These are phyloP conservation scores for Polypterus senegalus DNA, from an alignment of 2,113 vertebrate species.

Conservation along the genomic window DNA sequence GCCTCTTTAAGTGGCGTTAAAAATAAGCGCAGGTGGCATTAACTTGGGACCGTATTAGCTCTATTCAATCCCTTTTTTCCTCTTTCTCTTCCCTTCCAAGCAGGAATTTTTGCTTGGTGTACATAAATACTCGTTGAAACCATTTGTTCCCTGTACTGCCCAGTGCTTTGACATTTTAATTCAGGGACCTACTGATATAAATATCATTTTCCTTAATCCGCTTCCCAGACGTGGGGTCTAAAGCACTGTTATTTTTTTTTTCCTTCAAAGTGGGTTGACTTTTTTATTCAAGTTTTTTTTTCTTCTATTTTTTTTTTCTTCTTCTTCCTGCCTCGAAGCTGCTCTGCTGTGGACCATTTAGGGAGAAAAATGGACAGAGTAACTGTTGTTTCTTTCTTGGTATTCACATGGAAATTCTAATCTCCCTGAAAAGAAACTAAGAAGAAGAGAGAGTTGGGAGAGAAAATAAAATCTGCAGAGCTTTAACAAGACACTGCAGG, in stretches of 20 bases:
- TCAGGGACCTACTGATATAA: conserved; percentile 53
- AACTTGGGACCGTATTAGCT: conserved; percentile 36
- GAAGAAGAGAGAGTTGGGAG: conserved; percentile 31
- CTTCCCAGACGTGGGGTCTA: conserved; percentile 34
- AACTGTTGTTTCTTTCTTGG: conserved; percentile 78
- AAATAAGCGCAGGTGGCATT: conserved; percentile 41
- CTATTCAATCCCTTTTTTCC: conserved; percentile 30
- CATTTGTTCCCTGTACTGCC: conserved; percentile 34
- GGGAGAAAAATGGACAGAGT: conserved; percentile 62
- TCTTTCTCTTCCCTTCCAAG: conserved; percentile 21
- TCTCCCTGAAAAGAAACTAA: conserved; percentile 61
- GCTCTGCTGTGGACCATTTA: conserved; percentile 44
- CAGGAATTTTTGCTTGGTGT: conserved; percentile 34
- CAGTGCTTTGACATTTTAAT: conserved; percentile 45
- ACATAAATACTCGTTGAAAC: conserved; percentile 32
- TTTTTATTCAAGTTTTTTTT: conserved; percentile 38
- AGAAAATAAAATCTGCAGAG: conserved; percentile 46
- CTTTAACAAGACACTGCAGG: conserved; percentile 48
- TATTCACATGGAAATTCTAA: conserved; percentile 96
- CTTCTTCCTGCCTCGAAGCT: conserved; percentile 25
- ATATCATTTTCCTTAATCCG: conserved; percentile 61
- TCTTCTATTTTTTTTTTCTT: conserved; percentile 21
- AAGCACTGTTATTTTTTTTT: conserved; percentile 33
- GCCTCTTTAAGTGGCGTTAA: conserved; percentile 43
- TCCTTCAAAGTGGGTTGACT: conserved; percentile 64